These are phyloP conservation scores for Apamea crenata DNA, from an alignment of 2,888 invertebrate species.

Conservation along the genomic window DNA sequence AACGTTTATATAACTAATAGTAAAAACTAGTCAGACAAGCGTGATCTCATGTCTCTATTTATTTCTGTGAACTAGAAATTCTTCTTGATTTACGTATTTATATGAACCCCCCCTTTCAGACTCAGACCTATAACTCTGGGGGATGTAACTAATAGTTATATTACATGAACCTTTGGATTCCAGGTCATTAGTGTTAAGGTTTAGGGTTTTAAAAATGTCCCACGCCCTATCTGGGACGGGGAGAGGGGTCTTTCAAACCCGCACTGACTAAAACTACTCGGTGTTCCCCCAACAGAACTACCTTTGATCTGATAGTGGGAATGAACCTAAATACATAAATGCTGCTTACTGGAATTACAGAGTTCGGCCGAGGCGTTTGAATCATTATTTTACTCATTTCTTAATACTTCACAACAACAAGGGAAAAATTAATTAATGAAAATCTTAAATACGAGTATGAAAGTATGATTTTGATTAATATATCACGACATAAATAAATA, in stretches of 20 bases:
- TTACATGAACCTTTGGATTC: background rate
- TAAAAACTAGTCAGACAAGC: no score
- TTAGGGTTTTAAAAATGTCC: background rate
- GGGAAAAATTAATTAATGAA: conserved; percentile 16
- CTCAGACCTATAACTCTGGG: no score
- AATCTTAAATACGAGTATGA: conserved; percentile 40
- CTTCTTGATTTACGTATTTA: no score
- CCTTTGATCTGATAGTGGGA: background rate
- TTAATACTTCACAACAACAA: conserved; percentile 29
- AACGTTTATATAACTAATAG: background rate
- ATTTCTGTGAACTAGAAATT: no score
- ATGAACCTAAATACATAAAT: conserved; percentile 13
- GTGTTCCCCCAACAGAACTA: background rate
- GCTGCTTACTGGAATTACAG: conserved; percentile 28
- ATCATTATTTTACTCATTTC: conserved; percentile 24
- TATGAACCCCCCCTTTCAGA: no score
- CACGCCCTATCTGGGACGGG: background rate
- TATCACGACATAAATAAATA: conserved; percentile 43
- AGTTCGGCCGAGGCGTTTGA: conserved; percentile 2
- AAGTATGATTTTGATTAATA: conserved; percentile 49
- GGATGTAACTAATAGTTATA: background rate
- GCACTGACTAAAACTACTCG: background rate
- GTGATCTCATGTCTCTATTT: no score
- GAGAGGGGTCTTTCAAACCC: no score
- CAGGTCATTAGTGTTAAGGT: background rate